Conservation (phyloP, 2,888 invertebrate genomes). For the Eucriotettix oculatus region DNA sequence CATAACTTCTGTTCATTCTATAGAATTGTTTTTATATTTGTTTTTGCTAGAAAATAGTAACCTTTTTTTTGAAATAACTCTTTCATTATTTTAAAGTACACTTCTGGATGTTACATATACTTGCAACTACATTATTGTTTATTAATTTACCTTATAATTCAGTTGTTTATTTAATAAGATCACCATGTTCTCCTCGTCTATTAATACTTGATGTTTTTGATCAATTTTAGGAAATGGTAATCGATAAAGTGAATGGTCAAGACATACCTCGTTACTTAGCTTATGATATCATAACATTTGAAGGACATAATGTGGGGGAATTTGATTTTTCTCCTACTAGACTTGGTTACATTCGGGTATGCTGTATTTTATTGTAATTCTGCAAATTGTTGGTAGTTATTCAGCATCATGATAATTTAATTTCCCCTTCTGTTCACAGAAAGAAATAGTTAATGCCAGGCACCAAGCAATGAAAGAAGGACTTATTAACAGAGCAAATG, state of each 20-base stretch:
- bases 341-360: slow-evolving; percentile 50
- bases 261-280: slow-evolving; percentile 78
- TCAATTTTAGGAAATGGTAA: slow-evolving; percentile 78
- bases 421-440: slow-evolving; percentile 9
- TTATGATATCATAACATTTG: slow-evolving; percentile 82
- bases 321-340: slow-evolving; percentile 60
- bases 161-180: no score
- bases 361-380: slow-evolving; percentile 9
- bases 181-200: no score
- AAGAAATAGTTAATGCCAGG: slow-evolving; percentile 27
- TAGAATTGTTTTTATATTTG: no score
- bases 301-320: slow-evolving; percentile 59
- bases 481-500: slow-evolving; percentile 51
- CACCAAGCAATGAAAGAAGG: slow-evolving; percentile 61
- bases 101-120: no score
- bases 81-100: no score
- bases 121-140: no score
- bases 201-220: not conserved
- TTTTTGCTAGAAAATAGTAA: no score
- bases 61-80: no score
- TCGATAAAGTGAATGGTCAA: slow-evolving; percentile 60
- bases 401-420: not conserved
- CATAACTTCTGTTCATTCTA: no score
- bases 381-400: slow-evolving; percentile 1
- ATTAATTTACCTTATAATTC: no score